Evolutionary conservation across 2,113 vertebrate genomes (phyloP), one percentile per base, ranked within the genome.

Genomic region (Speoplatyrhinus poulsoni): DNA sequence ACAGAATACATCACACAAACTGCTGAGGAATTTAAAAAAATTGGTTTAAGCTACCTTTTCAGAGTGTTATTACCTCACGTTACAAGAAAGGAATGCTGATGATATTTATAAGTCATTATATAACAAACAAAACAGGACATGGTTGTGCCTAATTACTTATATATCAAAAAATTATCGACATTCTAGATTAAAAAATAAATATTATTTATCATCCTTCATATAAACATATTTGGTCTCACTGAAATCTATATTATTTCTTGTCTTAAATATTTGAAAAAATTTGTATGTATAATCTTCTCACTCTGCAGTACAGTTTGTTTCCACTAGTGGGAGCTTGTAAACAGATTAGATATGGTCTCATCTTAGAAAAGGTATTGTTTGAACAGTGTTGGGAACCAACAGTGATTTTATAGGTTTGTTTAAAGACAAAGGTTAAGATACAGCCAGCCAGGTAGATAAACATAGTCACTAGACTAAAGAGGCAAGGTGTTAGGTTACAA

Each of bases 281-380:
- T 1, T n/a, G n/a, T 67, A 17, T 46, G 26, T 59, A 47, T 55
- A 52, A 36, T 54, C 17, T 10, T 15, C 32, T 8, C 13, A 61
- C 1, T 12, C 4, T 8, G 36, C 68, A 77, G 4, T 85, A 36
- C 80, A 15, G 62, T 41, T 53, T 50, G 52, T n/a, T 0, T 26
- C 91, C 93, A 93, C 93, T 87, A 83, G 91, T 88, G 80, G 88
- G 91, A 46, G 89, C 85, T 89, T 77, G 84, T 77, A 64, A 91
- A 87, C 84, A 89, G 75, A 71, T 67, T 64, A 74, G 61, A 60
- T 1, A 13, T 32, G 65, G 13, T 36, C 60, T 72, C 52, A 16
- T 41, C 13, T 47, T 67, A 13, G 67, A 65, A 77, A 68, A 75
- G 58, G 55, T 68, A 60, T 63, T 87, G 82, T 87, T 85, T 82